Base-by-base conservation (phyloP, 2,113 vertebrate species). In the Macaca mulatta region DNA sequence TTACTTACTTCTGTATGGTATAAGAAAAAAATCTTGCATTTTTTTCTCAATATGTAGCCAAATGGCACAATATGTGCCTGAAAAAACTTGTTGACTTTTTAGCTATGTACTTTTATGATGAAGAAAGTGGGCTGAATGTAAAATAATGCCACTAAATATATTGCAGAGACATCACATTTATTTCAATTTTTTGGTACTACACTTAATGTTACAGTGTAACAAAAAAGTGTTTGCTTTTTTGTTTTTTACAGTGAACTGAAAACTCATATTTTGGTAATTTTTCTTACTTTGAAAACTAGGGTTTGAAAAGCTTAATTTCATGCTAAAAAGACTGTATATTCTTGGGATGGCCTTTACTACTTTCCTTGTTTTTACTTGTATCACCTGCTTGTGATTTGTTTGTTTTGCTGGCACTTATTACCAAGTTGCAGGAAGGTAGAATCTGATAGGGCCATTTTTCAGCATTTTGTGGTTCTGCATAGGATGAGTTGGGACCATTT, bases 321-420 rank as follows among this genome's bases (percentile, higher is more conserved):
- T 57, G 8, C 38, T 55, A 52, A 27, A 93, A 57, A 70, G 10
- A 32, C 0, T 5, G 61, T 6, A 6, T 9, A 77, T 27, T 59
- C 17, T 32, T n/a, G 1, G 0, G 12, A 30, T 0, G 11, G 4
- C 5, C 1, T 77, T 27, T 50, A n/a, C 32, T 14, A 12, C 8
- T 32, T 72, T n/a, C 23, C 5, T 57, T 93, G 25, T 82, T 45
- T 32, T 17, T 48, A 59, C 2, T 79, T 64, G 20, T n/a, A n/a
- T 22, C 43, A 5, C n/a, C 20, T n/a, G 4, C 12, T 85, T 74
- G 20, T 30, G 43, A 40, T 40, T 22, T 23, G 30, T 64, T 45
- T 74, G 25, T n/a, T 69, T 55, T 55, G 14, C 13, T 5, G 45
- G 12, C 0, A 20, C 32, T 84, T 69, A 43, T 10, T 55, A 20